Evolutionary conservation across 2,888 invertebrate species (phyloP), one percentile per base, ranked within the genome.

Genomic region (Mythimna loreyi): DNA sequence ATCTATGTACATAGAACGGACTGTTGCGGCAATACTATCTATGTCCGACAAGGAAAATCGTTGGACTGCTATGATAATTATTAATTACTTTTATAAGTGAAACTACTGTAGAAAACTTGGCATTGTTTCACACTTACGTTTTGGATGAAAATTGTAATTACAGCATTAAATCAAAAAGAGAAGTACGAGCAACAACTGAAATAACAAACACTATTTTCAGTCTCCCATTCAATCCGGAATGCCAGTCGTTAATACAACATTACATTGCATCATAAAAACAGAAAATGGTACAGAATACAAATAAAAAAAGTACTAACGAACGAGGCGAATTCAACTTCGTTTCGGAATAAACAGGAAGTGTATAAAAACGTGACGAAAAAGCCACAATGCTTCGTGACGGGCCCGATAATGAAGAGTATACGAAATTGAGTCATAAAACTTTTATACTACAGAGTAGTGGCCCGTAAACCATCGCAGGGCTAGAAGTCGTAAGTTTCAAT

Each of bases 381-480:
- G 64, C 82, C 75, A 83, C 81, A 79, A 72, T 68, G 50, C 59
- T 53, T 28, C 63, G 71, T 81, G 80, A 72, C 69, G 62, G 13
- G 30, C 50, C 28, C 59, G 57, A 78, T 83, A 83, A 83, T 84
- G 76, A 80, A 81, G 71, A 56, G 68, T 56, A 62, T 58, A 55
- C 45, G 56, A 67, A 75, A 84, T 82, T 78, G 70, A 67, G 80
- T 62, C 55, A 80, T 83, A 82, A 83, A 83, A 82, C 53, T 84
- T 83, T 83, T 84, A 81, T 71, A 36, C 66, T 43, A 47, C 45
- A 45, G 53, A 73, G 65, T 72, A 78, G 67, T 79, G 67, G 53
- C 33, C 36, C 21, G 30, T 33, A 33, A 8, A 43, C 43, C n/a
- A 11, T 16, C 8, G 8, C 23, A 2, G n/a, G 28, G 28, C 25